Base-by-base conservation (phyloP, 23 tunicate species). In the Trididemnum nubilum region DNA sequence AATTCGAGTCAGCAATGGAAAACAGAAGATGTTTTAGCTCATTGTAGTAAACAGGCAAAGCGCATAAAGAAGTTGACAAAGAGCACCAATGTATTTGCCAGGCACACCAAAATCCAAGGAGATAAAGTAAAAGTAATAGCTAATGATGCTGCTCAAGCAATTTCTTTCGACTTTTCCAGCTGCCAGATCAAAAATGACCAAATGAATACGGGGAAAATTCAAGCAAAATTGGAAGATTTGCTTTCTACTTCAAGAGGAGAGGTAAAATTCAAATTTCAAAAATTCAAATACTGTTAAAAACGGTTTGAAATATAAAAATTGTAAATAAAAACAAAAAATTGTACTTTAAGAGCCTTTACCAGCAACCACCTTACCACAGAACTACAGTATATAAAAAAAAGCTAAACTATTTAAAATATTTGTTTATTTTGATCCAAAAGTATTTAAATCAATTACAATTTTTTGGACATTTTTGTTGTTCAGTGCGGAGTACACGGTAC, bases 11-110 rank as follows among this genome's bases (percentile, higher is more conserved):
- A 67, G 3, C 38, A 31, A 32, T 67, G 74, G 74, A 67, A 67
- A n/a, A 9, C 38, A 27, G 66, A 82, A 71, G 86, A 71, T 1
- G 78, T 35, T 22, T 9, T 82, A 1, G 67, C 76, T 1, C 78
- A 70, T 44, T 50, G 78, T 51, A 70, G 50, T 33, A 51, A 71
- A 1, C 86, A 82, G 51, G 78, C 78, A 1, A 82, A 82, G 69
- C 40, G 63, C 39, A 54, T 82, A 44, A 70, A 82, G 50, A 71
- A 82, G 67, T 24, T 82, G 31, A 71, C 76, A 9, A 51, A 35
- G 34, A 82, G 78, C 31, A 50, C 61, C 23, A 82, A 82, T 32
- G 64, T 69, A 4, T 82, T 82, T 51, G 86, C 86, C 9, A 50
- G 71, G 51, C 78, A 82, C 12, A 67, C 86, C 30, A 67, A 71